Evolutionary conservation across 2,888 invertebrate species (phyloP).

Genomic region (Microctonus aethiopoides): DNA sequence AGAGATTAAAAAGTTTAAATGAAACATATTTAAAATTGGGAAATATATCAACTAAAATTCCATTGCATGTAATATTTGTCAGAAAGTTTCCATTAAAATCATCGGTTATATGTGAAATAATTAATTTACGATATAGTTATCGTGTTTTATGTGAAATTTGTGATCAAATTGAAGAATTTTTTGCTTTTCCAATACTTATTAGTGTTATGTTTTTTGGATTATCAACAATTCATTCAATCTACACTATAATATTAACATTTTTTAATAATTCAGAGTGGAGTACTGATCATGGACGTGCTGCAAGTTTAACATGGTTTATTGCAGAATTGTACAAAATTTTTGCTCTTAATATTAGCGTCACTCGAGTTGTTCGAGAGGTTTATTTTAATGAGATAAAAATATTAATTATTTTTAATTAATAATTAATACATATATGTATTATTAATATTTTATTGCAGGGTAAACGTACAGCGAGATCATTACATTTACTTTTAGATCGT

Average conservation of each 20-base stretch:
- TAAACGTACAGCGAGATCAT: conserved; percentile 8
- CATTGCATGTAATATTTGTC: neutral
- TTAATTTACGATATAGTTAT: conserved; percentile 16
- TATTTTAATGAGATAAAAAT: neutral
- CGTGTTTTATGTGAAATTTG: conserved; percentile 21
- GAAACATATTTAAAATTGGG: neutral
- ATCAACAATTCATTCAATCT: conserved; percentile 15
- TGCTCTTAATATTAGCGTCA: conserved; percentile 20
- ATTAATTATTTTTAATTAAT: neutral
- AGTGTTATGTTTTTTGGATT: neutral
- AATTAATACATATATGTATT: neutral
- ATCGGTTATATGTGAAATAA: neutral
- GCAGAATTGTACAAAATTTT: neutral
- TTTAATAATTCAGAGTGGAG: neutral
- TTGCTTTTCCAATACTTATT: conserved; percentile 27
- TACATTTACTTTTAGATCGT: conserved; percentile 28
- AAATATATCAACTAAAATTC: neutral
- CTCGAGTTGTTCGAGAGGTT: conserved; percentile 24
- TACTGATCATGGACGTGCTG: neutral
- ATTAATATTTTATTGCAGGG: conserved; percentile 12
- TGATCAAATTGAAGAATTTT: conserved; percentile 23
- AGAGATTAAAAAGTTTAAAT: conserved; percentile 21
- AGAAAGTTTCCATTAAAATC: neutral
- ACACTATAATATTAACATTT: conserved; percentile 21
- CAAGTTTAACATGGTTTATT: neutral